phyloP scores from a whole-genome alignment of 2,113 vertebrate species.

The sheep (Ovis aries) region DNA sequence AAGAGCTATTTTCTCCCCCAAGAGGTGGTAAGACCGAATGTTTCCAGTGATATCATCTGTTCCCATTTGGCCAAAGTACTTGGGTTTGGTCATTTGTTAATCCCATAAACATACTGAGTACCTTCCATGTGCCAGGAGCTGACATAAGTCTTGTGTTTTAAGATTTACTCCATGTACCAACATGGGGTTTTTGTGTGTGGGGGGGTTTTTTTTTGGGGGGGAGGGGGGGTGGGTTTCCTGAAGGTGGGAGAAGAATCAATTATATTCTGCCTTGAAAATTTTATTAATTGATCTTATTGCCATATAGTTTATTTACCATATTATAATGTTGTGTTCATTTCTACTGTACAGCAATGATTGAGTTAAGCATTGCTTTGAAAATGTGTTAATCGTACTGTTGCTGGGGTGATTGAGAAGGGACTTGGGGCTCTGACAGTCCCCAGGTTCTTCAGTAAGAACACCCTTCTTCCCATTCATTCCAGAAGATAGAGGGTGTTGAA shows the following conservation, averaged over 20 bases:
- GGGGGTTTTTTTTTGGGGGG: not conserved
- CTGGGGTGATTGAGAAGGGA: not conserved
- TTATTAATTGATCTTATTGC: not conserved
- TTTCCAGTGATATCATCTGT: not conserved
- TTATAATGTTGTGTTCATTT: not conserved
- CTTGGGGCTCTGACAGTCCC: not conserved
- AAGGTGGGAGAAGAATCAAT: conserved; percentile 5
- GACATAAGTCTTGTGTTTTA: not conserved
- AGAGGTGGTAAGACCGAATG: not conserved
- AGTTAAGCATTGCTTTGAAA: not conserved
- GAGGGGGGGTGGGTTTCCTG: not conserved
- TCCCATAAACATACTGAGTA: not conserved
- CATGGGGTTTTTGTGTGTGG: not conserved
- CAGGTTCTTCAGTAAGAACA: not conserved
- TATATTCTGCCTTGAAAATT: not conserved
- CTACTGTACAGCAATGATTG: not conserved
- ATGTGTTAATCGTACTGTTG: not conserved
- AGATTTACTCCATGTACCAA: not conserved
- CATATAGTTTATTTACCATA: not conserved
- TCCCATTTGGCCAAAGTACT: not conserved
- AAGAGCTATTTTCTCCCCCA: not conserved
- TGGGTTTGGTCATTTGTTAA: not conserved
- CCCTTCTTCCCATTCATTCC: not conserved
- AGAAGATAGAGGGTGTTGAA: not conserved
- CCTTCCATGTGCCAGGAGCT: not conserved